Evolutionary conservation across 2,113 vertebrate species (phyloP), one percentile per base, ranked within the genome.

Genomic region (Hemibagrus wyckioides): DNA sequence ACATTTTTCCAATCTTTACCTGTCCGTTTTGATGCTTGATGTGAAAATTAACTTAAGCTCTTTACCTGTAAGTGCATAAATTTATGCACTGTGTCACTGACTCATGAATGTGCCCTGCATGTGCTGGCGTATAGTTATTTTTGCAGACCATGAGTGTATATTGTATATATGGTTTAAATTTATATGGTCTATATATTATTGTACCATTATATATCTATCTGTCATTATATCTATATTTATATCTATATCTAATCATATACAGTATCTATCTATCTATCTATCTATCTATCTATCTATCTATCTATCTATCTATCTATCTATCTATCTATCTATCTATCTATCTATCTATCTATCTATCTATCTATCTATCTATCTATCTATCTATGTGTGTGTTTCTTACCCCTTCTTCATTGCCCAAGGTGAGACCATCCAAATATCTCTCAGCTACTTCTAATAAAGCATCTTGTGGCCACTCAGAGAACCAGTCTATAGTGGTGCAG

Each of bases 401-500:
- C 85, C 93, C 94, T 30, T 97, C 94, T 39, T 92, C 54, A 14
- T 89, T 90, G 2, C 96, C 97, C 81, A 97, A 89, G 13, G 94
- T 94, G 57, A 96, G 91, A 3, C 95, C 94, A 39, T 95, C 80
- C 83, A 98, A 89, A 87, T 94, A 96, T 82, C 95, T 95, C 92
- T 98, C 96, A 1, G 97, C 97, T 75, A 98, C 97, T 90, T 97
- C 97, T 23, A 98, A 91, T 87, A 98, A 93, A 39, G 97, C 97
- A 15, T 97, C 96, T 0, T 89, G 93, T 50, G 97, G 97, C 97
- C 97, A 98, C 85, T 97, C 96, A 13, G 94, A 95, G 92, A 98
- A 97, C 97, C 97, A 98, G 93, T 97, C 95, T n/a, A 98, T 97
- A 63, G 97, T 96, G 1, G 96, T 97, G 90, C 97, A 97, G 95